Base-by-base conservation (phyloP, 2,113 vertebrate genomes). In the Picathartes gymnocephalus region DNA sequence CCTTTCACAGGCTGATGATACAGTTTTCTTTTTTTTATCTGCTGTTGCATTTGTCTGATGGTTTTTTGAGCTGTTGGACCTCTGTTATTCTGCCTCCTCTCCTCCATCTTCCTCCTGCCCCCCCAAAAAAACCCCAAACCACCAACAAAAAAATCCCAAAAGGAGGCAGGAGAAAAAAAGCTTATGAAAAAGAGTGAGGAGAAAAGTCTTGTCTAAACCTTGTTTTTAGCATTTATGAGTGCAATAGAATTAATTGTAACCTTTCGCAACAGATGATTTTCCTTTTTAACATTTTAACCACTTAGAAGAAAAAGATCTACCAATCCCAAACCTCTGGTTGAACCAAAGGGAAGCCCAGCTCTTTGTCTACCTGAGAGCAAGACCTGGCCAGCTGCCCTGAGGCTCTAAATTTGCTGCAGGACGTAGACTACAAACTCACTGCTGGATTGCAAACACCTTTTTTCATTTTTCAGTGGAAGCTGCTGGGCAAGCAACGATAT, bases 341-440 rank as follows among this genome's bases (percentile, higher is more conserved):
- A 61, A 53, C 3, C 2, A 7, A 40, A 57, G 11, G 5, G 28
- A 84, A 90, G 10, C 8, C 10, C 27, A 73, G 12, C 5, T 70
- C n/a, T 62, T 66, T 54, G 9, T 7, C 3, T 54, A 4, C 10
- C 17, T 40, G 35, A 33, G 2, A 80, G 8, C 25, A 73, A 35
- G 48, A 58, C 28, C 39, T 33, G 17, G 6, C 23, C 44, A 42
- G 2, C 20, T 51, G 39, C 71, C 24, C n/a, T 11, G 16, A 65
- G 28, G 22, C 37, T 76, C 15, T 72, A 28, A 37, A n/a, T 50
- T 78, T 88, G 20, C 30, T 78, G 23, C 51, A 81, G 60, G 33
- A 40, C 27, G 8, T 6, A 27, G 56, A 56, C 17, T 0, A 0
- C 25, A 84, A 57, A 11, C 1, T 0, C 0, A 0, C 23, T 22